phyloP scores from a whole-genome alignment of 2,113 vertebrate species.

The Callaeas wilsoni region DNA sequence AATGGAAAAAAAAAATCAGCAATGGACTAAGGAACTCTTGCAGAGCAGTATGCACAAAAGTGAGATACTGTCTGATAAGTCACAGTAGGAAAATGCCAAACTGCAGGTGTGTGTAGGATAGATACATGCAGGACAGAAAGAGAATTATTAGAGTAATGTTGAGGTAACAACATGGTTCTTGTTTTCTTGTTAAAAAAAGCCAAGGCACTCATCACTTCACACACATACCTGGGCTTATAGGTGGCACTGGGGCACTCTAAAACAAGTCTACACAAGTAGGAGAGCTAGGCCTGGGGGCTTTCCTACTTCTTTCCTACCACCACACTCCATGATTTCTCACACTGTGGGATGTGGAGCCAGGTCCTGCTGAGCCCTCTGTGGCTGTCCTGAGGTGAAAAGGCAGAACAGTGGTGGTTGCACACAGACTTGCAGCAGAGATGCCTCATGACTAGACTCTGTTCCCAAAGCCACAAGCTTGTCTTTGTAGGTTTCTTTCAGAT shows the following conservation, averaged over 20 bases:
- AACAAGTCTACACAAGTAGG: background rate
- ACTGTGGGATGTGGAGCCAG: background rate
- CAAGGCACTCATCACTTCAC: background rate
- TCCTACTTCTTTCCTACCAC: background rate
- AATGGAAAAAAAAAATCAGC: background rate
- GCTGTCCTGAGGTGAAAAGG: background rate
- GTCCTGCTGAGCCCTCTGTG: background rate
- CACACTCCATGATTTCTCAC: background rate
- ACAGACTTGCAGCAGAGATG: background rate
- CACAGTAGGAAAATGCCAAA: background rate
- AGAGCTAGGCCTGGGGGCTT: background rate
- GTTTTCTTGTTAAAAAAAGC: background rate
- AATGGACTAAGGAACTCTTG: background rate
- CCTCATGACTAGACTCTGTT: background rate
- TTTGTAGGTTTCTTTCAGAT: background rate
- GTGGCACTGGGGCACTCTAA: background rate
- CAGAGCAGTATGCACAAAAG: background rate
- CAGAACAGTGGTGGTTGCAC: background rate
- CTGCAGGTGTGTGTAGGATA: background rate
- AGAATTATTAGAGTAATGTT: background rate
- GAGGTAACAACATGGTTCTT: background rate
- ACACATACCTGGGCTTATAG: background rate
- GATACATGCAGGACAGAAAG: background rate
- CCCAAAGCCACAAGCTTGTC: background rate
- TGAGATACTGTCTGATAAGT: background rate